A percentile compares a stretch with the other conserved stretches of the same genome.
Evolutionary conservation across 2,888 invertebrate genomes (phyloP).

Genomic region (Leucoma salicis): DNA sequence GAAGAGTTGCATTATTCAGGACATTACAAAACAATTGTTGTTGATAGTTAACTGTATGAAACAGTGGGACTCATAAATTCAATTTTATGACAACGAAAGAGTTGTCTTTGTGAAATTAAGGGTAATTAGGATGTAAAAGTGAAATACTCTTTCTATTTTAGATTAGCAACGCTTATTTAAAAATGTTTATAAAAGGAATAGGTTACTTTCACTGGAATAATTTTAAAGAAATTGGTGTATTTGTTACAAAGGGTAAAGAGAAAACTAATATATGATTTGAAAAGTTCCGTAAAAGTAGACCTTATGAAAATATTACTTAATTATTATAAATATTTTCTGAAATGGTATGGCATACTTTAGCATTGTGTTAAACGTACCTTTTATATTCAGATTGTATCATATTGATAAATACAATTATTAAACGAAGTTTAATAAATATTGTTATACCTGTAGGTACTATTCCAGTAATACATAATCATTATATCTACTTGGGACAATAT

Average conservation of each 20-base stretch:
- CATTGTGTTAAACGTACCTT: too few relatives aligned
- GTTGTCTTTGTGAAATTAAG: slow-evolving; percentile 52
- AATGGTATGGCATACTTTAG: too few relatives aligned
- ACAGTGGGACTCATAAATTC: slow-evolving; percentile 65
- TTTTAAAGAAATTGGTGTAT: slow-evolving; percentile 18
- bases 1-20: slow-evolving; percentile 74
- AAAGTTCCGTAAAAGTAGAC: too few relatives aligned
- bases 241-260: neutral
- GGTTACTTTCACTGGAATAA: slow-evolving; percentile 67
- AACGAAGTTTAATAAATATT: too few relatives aligned
- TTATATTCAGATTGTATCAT: too few relatives aligned
- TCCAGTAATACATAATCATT: too few relatives aligned
- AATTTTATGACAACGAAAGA: slow-evolving; percentile 53
- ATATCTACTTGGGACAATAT: too few relatives aligned
- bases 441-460: too few relatives aligned
- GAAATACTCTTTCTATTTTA: slow-evolving; percentile 60
- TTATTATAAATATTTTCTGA: too few relatives aligned
- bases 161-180: slow-evolving; percentile 61
- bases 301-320: too few relatives aligned
- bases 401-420: too few relatives aligned
- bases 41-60: slow-evolving; percentile 54
- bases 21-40: slow-evolving; percentile 46
- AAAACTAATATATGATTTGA: too few relatives aligned
- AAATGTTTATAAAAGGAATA: slow-evolving; percentile 42
- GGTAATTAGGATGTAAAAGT: slow-evolving; percentile 79